Evolutionary conservation across 2,113 vertebrate genomes (phyloP).

Genomic region (Scophthalmus maximus): DNA sequence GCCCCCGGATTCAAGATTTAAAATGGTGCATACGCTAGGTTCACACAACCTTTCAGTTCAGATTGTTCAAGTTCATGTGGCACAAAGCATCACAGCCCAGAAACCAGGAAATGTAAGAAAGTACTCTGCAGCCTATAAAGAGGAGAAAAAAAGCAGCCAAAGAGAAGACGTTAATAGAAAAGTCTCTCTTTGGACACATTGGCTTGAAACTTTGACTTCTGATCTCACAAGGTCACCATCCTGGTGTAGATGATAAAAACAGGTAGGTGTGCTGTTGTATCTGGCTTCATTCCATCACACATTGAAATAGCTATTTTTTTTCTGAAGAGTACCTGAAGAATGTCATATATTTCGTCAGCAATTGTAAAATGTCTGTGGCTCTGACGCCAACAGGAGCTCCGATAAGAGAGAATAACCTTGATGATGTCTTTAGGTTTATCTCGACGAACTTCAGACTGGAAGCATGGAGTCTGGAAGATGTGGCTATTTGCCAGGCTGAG

Average conservation of each 20-base stretch:
- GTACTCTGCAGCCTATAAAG: too few relatives aligned
- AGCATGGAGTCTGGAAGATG: neutral
- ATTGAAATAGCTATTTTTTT: neutral
- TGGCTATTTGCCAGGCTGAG: neutral
- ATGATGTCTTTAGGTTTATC: neutral
- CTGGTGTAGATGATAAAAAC: neutral
- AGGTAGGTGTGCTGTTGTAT: neutral
- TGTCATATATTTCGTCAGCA: neutral
- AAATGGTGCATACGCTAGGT: neutral
- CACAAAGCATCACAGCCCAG: neutral
- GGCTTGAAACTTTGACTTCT: neutral
- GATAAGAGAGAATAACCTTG: neutral
- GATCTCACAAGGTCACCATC: neutral
- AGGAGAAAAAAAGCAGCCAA: neutral
- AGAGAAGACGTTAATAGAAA: neutral
- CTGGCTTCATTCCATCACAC: neutral
- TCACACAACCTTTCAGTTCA: neutral
- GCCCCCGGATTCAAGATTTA: neutral
- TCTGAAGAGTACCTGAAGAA: neutral
- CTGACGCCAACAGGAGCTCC: neutral
- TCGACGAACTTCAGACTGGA: neutral
- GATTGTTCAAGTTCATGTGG: neutral
- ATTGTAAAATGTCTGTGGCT: conserved; percentile 3
- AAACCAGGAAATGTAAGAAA: too few relatives aligned
- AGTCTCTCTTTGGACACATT: neutral